phyloP scores from a whole-genome alignment of 2,113 vertebrate genomes.

The Equus quagga region DNA sequence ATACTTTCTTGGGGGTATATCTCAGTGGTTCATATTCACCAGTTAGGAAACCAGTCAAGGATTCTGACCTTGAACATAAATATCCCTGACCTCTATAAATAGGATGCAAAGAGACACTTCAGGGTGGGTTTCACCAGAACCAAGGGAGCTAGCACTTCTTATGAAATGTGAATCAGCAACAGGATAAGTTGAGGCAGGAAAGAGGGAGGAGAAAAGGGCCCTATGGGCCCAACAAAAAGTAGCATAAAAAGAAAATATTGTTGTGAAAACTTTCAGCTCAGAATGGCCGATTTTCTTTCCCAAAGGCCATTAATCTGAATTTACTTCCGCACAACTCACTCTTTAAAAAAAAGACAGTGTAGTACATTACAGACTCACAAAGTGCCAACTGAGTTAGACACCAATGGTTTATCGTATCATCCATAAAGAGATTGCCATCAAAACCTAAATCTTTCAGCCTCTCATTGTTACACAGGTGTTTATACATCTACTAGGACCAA shows the following conservation, averaged over 20 bases:
- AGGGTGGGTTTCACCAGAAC: not conserved
- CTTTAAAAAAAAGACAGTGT: not conserved
- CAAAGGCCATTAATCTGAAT: not conserved
- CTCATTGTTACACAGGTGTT: not conserved
- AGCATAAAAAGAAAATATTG: not conserved
- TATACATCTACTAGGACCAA: not conserved
- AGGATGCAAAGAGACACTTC: not conserved
- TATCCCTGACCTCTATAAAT: not conserved
- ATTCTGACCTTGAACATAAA: not conserved
- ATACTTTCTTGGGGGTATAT: not conserved
- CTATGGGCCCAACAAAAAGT: not conserved
- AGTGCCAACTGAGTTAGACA: not conserved
- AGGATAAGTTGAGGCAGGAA: not conserved
- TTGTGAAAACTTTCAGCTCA: not conserved
- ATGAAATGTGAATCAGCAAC: not conserved
- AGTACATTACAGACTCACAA: not conserved
- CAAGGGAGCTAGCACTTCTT: not conserved
- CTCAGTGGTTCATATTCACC: not conserved
- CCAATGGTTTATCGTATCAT: not conserved
- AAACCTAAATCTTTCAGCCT: not conserved
- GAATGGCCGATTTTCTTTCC: not conserved
- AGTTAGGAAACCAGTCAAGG: not conserved
- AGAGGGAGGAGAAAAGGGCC: not conserved
- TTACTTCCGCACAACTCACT: not conserved
- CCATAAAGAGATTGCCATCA: not conserved